Evolutionary conservation across 2,888 invertebrate genomes (phyloP), one percentile per base, ranked within the genome.

Genomic region (Watsonalla binaria): DNA sequence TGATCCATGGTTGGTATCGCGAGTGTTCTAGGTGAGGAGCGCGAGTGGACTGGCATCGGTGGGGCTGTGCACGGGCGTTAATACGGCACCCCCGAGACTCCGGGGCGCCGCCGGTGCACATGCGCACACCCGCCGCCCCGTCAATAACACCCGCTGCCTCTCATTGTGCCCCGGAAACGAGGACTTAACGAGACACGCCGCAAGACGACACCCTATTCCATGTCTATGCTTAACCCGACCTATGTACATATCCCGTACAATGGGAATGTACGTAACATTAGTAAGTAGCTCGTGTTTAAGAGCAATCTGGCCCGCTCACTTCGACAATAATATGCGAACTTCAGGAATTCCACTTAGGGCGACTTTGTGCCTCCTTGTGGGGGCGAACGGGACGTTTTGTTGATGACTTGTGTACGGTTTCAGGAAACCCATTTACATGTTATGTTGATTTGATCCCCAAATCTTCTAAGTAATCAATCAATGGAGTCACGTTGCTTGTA

Each of bases 131-230:
- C 68, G 71, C 77, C 82, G 74, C 80, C 73, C 79, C 82, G 78
- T 86, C 87, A 81, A 89, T 87, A 87, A 76, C 86, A 84, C 84
- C 88, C 84, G 24, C 24, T 76, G 74, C 81, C 84, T 81, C 86
- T 80, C 82, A 78, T 78, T 82, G 84, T 82, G 84, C 75, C 83
- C 86, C 88, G 87, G 88, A 90, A 88, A 86, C 82, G 80, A 80
- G 74, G 78, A 83, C 82, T 87, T 84, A 84, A 86, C 86, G 77
- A 87, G 79, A 80, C 80, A 74, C 80, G 80, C 83, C 85, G 78
- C 82, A 83, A 84, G 82, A 83, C 80, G 76, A 80, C 79, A 81
- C 79, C 77, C 79, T 69, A 67, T 65, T 66, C 65, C 59, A 61
- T 64, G 66, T 68, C 70, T 71, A 60, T 64, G 66, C 68, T 70